Evolutionary conservation across 2,797 vertebrate genomes (phyloP), one percentile per base, ranked within the genome.

Genomic region (Caiman crocodilus): DNA sequence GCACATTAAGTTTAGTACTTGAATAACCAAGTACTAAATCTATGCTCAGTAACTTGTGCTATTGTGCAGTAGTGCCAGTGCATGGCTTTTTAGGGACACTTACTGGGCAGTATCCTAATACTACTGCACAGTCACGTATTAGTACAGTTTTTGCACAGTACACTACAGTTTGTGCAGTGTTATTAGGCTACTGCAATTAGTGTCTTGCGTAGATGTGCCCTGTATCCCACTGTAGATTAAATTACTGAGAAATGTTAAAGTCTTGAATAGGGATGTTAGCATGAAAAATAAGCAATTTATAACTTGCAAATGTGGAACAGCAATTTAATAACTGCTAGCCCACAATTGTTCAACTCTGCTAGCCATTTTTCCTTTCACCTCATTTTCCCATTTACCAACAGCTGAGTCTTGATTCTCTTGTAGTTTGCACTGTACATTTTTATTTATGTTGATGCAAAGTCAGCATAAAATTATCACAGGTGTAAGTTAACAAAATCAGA

Each of bases 301-400:
- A 82, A 23, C 58, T 84, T 78, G 18, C 60, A 91, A 86, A 56
- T 35, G 17, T 73, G 69, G 84, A 87, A 80, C 64, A 82, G 23
- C n/a, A 69, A 30, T 76, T n/a, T 60, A 60, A 67, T 12, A 84
- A 57, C 71, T 87, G 11, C 42, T 50, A 50, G 10, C 42, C 42
- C 42, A 50, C 42, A 50, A 50, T 50, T 20, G 7, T 28, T 11
- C 42, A 60, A 13, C 30, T 35, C 82, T 17, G 35, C 30, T 93
- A 85, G 2, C 18, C 77, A 58, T 25, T 85, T 95, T 77, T 59
- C 7, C 76, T 79, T 91, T 71, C 30, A 87, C 25, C n/a, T 87
- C 32, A 23, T 69, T 85, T 32, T 76, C 57, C 65, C 28, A 61
- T 76, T 12, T 74, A 79, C 42, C 42, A 76, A 85, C 50, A 87